A percentile compares a stretch with the other conserved stretches of the same genome.
Conservation (phyloP, 1,140 invertebrate species). For the Thaumetopoea pityocampa region DNA sequence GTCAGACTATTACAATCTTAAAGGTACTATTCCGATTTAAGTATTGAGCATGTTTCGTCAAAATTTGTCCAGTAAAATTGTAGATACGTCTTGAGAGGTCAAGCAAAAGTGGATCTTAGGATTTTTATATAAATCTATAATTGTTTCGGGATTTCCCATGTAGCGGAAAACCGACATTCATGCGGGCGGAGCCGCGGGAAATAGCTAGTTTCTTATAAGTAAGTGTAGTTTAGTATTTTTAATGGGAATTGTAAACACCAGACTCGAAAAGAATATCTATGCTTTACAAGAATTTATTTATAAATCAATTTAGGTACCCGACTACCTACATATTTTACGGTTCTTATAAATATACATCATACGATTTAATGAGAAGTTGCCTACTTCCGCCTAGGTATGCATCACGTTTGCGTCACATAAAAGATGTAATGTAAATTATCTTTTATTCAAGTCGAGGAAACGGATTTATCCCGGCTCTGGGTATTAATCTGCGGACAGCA, state of each 20-base stretch:
- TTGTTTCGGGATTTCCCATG: too few species aligned
- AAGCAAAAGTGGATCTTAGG: too few species aligned
- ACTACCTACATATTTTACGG: not conserved
- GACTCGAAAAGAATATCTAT: not conserved
- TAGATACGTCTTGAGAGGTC: too few species aligned
- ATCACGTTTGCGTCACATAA: constrained; percentile 20
- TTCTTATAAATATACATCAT: not conserved
- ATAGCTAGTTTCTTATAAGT: not conserved
- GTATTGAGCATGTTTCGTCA: too few species aligned
- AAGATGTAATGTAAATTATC: constrained; percentile 35
- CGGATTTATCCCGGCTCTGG: constrained; percentile 26
- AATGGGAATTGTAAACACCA: not conserved
- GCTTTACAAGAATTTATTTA: constrained; percentile 1
- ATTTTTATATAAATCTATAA: too few species aligned
- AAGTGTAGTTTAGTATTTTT: not conserved
- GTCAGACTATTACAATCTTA: too few species aligned
- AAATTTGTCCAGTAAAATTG: too few species aligned
- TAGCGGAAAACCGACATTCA: too few species aligned
- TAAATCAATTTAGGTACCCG: not conserved
- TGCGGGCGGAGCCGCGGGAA: constrained; percentile 1
- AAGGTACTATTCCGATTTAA: too few species aligned
- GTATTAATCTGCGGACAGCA: constrained; percentile 36
- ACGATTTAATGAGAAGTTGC: not conserved
- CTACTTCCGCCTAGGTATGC: not conserved
- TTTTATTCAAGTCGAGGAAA: constrained; percentile 36